phyloP scores from a whole-genome alignment of 2,797 vertebrate genomes.

The Poeciliopsis gracilis region DNA sequence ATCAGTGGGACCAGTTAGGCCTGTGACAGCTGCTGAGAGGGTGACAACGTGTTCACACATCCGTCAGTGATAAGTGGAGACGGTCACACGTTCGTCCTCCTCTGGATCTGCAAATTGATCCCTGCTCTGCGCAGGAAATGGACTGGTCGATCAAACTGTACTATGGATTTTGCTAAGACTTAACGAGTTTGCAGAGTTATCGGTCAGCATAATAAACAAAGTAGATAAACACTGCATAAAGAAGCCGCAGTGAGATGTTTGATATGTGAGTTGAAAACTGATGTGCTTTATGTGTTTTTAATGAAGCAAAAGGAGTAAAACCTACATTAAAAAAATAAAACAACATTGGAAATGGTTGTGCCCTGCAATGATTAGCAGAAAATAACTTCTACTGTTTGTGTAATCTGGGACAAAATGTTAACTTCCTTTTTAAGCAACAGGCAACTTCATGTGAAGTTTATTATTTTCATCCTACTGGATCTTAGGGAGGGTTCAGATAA shows the following conservation, averaged over 20 bases:
- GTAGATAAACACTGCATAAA: not conserved
- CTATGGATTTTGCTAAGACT: not conserved
- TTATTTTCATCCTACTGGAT: too few species aligned
- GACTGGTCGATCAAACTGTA: not conserved
- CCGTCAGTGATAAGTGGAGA: slow-evolving; percentile 8
- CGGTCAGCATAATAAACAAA: not conserved
- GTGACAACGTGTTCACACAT: slow-evolving; percentile 10
- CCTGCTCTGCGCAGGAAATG: slow-evolving; percentile 1
- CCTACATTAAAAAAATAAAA: not conserved
- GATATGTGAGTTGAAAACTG: not conserved
- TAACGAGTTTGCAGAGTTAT: not conserved
- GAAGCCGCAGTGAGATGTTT: not conserved
- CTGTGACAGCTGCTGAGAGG: slow-evolving; percentile 31
- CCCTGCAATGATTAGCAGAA: not conserved
- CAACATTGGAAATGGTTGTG: not conserved
- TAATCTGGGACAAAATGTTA: too few species aligned
- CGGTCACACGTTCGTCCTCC: not conserved
- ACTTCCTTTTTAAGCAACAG: too few species aligned
- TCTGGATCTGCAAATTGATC: slow-evolving; percentile 3
- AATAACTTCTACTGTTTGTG: too few species aligned
- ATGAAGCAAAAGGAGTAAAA: not conserved
- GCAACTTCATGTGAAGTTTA: too few species aligned
- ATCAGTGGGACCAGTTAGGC: slow-evolving; percentile 8
- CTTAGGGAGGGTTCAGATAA: too few species aligned
- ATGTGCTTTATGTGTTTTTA: not conserved